phyloP scores from a whole-genome alignment of 92 coral and sea anemone species.

The Scolanthus callimorphus region DNA sequence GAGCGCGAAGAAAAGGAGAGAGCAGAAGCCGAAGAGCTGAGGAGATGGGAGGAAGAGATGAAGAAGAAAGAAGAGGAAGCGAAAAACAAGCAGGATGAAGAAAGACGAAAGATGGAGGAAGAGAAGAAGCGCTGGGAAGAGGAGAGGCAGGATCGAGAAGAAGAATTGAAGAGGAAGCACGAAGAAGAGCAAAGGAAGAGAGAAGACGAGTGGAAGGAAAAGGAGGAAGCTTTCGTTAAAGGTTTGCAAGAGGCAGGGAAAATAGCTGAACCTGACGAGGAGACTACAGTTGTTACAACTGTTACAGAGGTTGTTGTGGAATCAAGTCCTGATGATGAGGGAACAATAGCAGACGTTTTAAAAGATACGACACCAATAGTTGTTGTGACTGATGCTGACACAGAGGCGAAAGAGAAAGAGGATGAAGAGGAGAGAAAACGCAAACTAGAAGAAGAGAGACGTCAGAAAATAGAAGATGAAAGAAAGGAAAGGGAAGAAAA shows the following conservation, averaged over 20 bases:
- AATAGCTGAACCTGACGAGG: conserved; percentile 14
- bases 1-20: conserved; percentile 37
- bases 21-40: conserved; percentile 44
- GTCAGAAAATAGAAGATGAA: conserved; percentile 1
- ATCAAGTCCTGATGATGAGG: neutral
- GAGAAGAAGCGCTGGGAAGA: conserved; percentile 54
- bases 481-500: conserved; percentile 10
- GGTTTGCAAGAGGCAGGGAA: conserved; percentile 44
- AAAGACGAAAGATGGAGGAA: conserved; percentile 42
- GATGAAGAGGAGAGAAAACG: conserved; percentile 12
- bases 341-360: no score
- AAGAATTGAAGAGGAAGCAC: conserved; percentile 19
- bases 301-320: neutral
- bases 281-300: conserved; percentile 11
- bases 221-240: conserved; percentile 38
- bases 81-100: conserved; percentile 40
- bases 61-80: conserved; percentile 41
- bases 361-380: no score
- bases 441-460: conserved; percentile 21
- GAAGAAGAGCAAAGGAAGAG: conserved; percentile 44
- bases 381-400: conserved; percentile 1
- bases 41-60: conserved; percentile 47
- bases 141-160: conserved; percentile 45
- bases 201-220: conserved; percentile 38
- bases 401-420: conserved; percentile 11